Evolutionary conservation across 2,113 vertebrate genomes (phyloP).

Genomic region (Dunckerocampus dactyliophorus): DNA sequence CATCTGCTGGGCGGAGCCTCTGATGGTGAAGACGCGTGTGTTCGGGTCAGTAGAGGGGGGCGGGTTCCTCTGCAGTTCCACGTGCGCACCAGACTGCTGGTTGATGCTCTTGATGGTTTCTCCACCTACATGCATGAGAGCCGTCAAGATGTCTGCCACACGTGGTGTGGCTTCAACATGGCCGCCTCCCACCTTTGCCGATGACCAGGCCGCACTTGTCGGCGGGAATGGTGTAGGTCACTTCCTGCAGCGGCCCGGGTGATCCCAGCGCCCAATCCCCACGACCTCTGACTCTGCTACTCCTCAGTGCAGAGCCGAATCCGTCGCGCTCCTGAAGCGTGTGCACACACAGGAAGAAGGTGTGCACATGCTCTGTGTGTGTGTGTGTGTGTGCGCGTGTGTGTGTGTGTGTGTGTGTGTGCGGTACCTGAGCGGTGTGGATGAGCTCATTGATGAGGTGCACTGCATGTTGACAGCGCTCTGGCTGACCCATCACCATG

Average conservation of each 20-base stretch:
- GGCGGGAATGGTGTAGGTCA: constrained; percentile 90
- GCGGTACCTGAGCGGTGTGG: constrained; percentile 88
- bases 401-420: too few species aligned
- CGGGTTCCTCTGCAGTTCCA: constrained; percentile 97
- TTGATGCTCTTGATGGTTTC: constrained; percentile 98
- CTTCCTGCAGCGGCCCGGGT: constrained; percentile 85
- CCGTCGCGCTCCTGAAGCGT: constrained; percentile 84
- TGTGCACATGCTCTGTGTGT: not conserved
- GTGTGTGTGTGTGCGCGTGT: constrained; percentile 10
- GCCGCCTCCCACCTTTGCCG: constrained; percentile 82
- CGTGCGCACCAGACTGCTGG: constrained; percentile 92
- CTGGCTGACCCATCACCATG: constrained; percentile 92
- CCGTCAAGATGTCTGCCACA: not conserved
- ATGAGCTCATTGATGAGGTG: constrained; percentile 92
- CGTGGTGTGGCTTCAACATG: not conserved
- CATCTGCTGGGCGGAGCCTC: constrained; percentile 90
- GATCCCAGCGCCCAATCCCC: constrained; percentile 85
- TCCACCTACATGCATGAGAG: constrained; percentile 73
- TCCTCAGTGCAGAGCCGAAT: constrained; percentile 73
- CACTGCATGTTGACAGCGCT: constrained; percentile 89
- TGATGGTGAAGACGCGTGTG: constrained; percentile 91
- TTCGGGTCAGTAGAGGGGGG: constrained; percentile 92
- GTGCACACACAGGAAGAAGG: constrained; percentile 6
- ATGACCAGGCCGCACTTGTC: constrained; percentile 94
- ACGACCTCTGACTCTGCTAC: constrained; percentile 77